Evolutionary conservation across 2,113 vertebrate genomes (phyloP).

Genomic region (Echinops telfairi): DNA sequence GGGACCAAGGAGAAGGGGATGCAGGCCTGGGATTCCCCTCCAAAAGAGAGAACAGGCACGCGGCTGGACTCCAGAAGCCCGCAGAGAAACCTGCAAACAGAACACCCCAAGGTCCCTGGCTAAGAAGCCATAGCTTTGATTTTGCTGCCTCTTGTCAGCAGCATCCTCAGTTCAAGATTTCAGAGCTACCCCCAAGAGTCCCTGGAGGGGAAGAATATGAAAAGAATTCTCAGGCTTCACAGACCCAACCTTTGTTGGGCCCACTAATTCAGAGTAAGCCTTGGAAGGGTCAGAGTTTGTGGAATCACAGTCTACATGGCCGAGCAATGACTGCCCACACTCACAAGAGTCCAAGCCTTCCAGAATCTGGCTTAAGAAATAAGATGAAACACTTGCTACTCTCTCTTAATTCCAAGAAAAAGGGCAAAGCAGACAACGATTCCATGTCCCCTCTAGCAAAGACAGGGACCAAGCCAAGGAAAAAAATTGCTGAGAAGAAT

Average conservation of each 20-base stretch:
- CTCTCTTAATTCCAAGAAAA: not conserved
- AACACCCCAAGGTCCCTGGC: not conserved
- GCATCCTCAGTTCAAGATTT: not conserved
- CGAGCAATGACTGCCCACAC: not conserved
- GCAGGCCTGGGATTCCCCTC: conserved; percentile 12
- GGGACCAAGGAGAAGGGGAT: conserved; percentile 53
- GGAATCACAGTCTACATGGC: not conserved
- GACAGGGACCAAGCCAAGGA: conserved; percentile 13
- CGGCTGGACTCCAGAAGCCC: not conserved
- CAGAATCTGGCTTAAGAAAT: conserved; percentile 53
- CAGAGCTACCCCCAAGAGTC: not conserved
- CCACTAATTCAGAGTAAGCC: not conserved
- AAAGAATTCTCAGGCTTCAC: not conserved
- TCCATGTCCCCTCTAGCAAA: not conserved
- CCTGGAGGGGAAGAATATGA: not conserved
- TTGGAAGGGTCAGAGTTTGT: not conserved
- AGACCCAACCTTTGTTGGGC: too few species aligned
- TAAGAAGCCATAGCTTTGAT: not conserved
- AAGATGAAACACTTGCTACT: conserved; percentile 63
- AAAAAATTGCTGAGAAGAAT: conserved; percentile 34
- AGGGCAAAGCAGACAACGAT: not conserved
- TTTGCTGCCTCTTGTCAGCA: not conserved
- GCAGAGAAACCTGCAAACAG: not conserved
- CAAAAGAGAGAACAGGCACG: not conserved
- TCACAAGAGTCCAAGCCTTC: not conserved